Conservation (phyloP, 2,888 invertebrate species). For the Diadegma fenestrale region DNA sequence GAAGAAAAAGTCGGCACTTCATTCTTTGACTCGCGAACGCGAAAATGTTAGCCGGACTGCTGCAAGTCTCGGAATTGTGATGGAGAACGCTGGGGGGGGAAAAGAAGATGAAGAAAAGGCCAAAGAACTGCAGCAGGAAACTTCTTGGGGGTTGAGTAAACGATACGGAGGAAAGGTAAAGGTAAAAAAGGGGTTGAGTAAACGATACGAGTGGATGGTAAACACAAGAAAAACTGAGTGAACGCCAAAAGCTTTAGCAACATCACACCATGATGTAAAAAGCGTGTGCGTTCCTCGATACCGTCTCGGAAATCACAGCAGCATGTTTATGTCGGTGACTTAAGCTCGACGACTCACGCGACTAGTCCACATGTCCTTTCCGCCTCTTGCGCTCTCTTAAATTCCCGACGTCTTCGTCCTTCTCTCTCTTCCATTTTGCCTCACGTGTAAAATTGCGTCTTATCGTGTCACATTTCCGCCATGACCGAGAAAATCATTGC, state of each 20-base stretch:
- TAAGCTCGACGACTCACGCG: conserved; percentile 71
- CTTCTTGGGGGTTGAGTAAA: conserved; percentile 31
- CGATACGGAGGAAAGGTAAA: conserved; percentile 47
- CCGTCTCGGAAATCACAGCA: conserved; percentile 63
- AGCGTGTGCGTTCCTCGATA: conserved; percentile 54
- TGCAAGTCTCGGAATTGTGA: conserved; percentile 33
- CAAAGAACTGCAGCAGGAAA: conserved; percentile 25
- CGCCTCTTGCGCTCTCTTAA: not conserved
- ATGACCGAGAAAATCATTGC: conserved; percentile 53
- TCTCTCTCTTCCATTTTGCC: not conserved
- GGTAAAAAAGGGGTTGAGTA: conserved; percentile 32
- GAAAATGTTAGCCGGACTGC: conserved; percentile 49
- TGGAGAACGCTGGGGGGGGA: conserved; percentile 13
- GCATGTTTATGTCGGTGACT: conserved; percentile 69
- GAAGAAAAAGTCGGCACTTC: no score
- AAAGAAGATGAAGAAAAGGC: conserved; percentile 9
- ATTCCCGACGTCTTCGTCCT: not conserved
- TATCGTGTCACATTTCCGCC: conserved; percentile 53
- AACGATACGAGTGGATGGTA: conserved; percentile 48
- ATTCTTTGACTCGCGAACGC: conserved; percentile 33
- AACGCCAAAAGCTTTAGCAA: conserved; percentile 52
- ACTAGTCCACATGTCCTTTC: conserved; percentile 50
- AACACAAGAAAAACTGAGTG: conserved; percentile 60
- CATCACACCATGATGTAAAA: conserved; percentile 40
- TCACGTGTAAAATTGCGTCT: conserved; percentile 46